Evolutionary conservation across 2,888 invertebrate genomes (phyloP), one percentile per base, ranked within the genome.

Genomic region (Apoderus coryli): DNA sequence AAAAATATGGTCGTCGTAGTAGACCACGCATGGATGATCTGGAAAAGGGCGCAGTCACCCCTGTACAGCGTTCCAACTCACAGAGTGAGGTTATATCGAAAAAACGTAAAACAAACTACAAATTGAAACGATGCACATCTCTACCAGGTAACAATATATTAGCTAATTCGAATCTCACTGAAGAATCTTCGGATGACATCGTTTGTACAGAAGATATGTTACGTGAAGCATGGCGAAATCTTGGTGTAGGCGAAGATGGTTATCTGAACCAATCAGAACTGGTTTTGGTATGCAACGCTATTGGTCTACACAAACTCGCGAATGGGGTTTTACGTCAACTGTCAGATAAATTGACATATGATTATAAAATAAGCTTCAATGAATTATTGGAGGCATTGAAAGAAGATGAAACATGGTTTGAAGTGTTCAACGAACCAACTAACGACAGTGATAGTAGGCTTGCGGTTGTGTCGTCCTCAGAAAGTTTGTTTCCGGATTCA

Each of bases 1-100:
- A 80, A 50, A 77, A 77, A 51, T 80, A 80, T 56, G 80, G 79
- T 1, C 63, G 80, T 1, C 63, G 78, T 5, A 33, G 37, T 22
- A 63, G 76, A 22, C 77, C 77, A 1, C 64, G 65, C 38, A 53
- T 49, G 25, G 55, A 59, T 25, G 54, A 53, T 27, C 46, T 52
- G 15, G 63, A 45, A 43, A 47, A 41, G 31, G 48, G 39, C 27
- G 50, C 44, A 34, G 46, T 43, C 27, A 39, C 29, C 19, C 39
- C 31, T 24, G 66, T 68, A 4, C 67, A 68, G 40, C 53, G 67
- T 37, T 69, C 68, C 3, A 64, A 64, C 33, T 67, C 67, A 1
- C 65, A 67, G 41, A 61, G 59, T 38, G 67, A 68, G 45, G 63
- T 65, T n/a, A 56, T 60, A 32, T 57, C 56, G 14, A 60, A 60